A percentile compares a stretch with the other conserved stretches of the same genome.
Evolutionary conservation across 2,113 vertebrate genomes (phyloP).

Genomic region (Otolemur garnettii): DNA sequence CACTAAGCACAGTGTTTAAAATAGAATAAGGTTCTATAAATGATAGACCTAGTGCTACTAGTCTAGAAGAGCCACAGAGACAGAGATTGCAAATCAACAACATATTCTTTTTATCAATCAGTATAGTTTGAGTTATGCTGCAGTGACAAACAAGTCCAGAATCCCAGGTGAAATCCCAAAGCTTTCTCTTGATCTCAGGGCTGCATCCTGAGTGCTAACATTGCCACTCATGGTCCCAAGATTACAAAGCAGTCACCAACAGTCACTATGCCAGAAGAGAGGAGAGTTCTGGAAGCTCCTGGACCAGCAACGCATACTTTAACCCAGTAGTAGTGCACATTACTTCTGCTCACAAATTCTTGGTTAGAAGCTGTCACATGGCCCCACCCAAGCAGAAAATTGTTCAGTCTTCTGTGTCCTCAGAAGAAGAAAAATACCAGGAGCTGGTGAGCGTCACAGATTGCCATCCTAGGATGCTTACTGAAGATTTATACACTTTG

Average conservation of each 20-base stretch:
- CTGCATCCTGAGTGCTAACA: neutral
- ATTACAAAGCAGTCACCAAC: neutral
- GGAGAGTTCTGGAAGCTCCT: neutral
- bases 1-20: neutral
- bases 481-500: neutral
- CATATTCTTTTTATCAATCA: neutral
- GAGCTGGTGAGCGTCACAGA: neutral
- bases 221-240: neutral
- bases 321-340: neutral
- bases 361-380: neutral
- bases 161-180: neutral
- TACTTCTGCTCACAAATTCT: neutral
- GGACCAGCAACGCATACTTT: neutral
- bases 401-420: neutral
- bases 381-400: neutral
- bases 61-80: neutral
- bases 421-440: neutral
- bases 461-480: neutral
- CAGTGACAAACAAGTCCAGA: neutral
- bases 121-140: neutral
- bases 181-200: neutral
- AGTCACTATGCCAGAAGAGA: neutral
- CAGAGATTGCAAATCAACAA: neutral
- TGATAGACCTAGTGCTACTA: neutral
- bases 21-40: neutral